Evolutionary conservation across 2,888 invertebrate species (phyloP).

Genomic region (Plebejus argus): DNA sequence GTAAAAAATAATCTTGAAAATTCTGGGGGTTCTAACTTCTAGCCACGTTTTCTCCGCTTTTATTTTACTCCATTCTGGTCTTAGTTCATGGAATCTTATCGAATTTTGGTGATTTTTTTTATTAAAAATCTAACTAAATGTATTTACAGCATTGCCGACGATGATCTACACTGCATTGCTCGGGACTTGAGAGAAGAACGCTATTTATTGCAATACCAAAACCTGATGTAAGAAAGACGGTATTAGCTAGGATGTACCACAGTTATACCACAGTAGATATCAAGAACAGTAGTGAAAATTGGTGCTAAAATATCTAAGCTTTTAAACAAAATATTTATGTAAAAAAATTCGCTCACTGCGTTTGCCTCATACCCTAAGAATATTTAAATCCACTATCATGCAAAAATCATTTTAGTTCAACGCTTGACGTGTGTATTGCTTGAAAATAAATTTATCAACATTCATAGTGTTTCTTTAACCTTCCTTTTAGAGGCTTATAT

Average conservation of each 20-base stretch:
- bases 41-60: no score
- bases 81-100: no score
- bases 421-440: not conserved
- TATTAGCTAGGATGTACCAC: not conserved
- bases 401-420: not conserved
- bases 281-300: not conserved
- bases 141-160: slow-evolving; percentile 33
- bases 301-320: not conserved
- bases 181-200: slow-evolving; percentile 67
- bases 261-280: not conserved
- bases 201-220: slow-evolving; percentile 65
- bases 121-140: not conserved
- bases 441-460: slow-evolving; percentile 3
- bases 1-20: no score
- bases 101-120: no score
- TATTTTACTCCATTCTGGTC: no score
- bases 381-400: not conserved
- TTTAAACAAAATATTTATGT: not conserved
- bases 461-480: not conserved
- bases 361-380: not conserved
- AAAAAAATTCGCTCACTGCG: not conserved
- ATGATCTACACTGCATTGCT: slow-evolving; percentile 61
- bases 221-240: slow-evolving; percentile 64
- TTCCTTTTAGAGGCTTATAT: not conserved
- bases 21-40: no score